Base-by-base conservation (phyloP, 2,888 invertebrate genomes). In the Aplocera efformata region DNA sequence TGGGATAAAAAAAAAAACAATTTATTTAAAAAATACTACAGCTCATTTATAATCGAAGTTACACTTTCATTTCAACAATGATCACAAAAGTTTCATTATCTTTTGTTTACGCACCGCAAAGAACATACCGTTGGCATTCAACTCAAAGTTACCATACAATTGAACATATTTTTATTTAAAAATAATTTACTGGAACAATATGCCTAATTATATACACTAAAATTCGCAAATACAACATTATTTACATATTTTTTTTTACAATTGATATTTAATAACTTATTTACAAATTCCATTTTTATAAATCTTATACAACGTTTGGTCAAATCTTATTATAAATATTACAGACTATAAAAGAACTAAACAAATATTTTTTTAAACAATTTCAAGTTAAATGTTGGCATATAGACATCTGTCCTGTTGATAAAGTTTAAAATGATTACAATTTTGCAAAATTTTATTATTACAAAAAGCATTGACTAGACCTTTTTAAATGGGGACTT, bases 1-100 rank as follows among this genome's bases (percentile, higher is more conserved):
- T n/a, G 5, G 13, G 13, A 5, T 3, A 35, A 53, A 72, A 74
- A 72, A 83, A 80, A 76, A 48, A 48, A 23, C 40, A 6, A 64
- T 47, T 7, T 46, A 36, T 17, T 68, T 72, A 72, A 74, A 85
- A 88, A 88, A 83, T 82, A 84, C 88, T 88, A 86, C 86, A 83
- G 83, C 81, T 85, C 85, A 84, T 88, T 3, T 17, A 79, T 86
- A 86, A 83, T 85, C 79, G 71, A 85, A 88, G 84, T 85, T 84
- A 83, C 78, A 85, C 84, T 82, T 86, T 81, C 82, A 74, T 82
- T 72, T 82, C 76, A 86, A 88, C 84, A 88, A 82, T 80, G 79
- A 88, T 88, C 88, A 88, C 88, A 85, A 80, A 79, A 72, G 75
- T 79, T 81, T 74, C 71, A 63, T 69, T 28, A 42, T 57, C 72